These are phyloP conservation scores for Spea bombifrons DNA, from an alignment of 2,113 vertebrate species.

Conservation along the genomic window DNA sequence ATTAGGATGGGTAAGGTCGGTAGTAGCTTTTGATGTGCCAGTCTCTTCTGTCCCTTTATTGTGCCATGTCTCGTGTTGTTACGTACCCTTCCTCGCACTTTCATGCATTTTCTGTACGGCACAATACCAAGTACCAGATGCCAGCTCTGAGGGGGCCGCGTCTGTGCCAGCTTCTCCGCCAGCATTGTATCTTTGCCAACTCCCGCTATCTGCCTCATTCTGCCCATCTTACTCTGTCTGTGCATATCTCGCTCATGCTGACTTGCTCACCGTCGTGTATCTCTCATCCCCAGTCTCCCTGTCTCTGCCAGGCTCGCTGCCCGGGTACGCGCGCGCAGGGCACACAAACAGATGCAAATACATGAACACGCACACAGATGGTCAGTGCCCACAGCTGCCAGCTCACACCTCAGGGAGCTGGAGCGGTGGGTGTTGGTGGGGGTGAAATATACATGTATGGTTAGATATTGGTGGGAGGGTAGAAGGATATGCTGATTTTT, in stretches of 20 bases:
- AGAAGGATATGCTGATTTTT: conserved; percentile 41
- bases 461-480: conserved; percentile 46
- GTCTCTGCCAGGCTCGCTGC: conserved; percentile 29
- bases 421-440: conserved; percentile 37
- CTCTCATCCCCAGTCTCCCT: conserved; percentile 36
- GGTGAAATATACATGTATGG: conserved; percentile 43
- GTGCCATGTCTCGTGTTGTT: conserved; percentile 9
- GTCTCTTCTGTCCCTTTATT: conserved; percentile 27
- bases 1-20: conserved; percentile 7
- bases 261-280: conserved; percentile 29
- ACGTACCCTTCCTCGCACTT: conserved; percentile 27
- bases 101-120: conserved; percentile 23
- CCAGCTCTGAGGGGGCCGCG: conserved; percentile 42
- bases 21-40: conserved; percentile 23
- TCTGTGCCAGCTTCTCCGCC: conserved; percentile 47
- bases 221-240: conserved; percentile 36
- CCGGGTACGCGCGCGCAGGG: conserved; percentile 32
- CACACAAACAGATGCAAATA: conserved; percentile 39
- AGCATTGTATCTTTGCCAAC: conserved; percentile 40
- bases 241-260: conserved; percentile 34
- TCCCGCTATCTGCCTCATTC: conserved; percentile 39
- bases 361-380: conserved; percentile 49
- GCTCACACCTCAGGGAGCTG: conserved; percentile 46
- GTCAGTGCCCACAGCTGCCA: conserved; percentile 48
- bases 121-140: conserved; percentile 44